Conservation (phyloP, 2,113 vertebrate species). For the Ginglymostoma cirratum region DNA sequence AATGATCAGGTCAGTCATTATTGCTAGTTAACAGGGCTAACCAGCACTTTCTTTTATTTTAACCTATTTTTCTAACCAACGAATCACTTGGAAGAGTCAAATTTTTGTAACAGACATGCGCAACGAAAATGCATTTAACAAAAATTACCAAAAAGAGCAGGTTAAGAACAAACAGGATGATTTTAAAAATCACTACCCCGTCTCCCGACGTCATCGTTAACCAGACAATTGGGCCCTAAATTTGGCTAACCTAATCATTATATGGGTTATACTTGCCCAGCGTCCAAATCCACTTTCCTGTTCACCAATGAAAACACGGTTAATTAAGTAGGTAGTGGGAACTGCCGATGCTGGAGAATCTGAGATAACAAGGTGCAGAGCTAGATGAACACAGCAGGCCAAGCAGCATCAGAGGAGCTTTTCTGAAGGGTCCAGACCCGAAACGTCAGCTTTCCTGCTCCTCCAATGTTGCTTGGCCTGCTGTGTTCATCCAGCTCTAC, state of each 20-base stretch:
- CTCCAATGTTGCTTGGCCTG: too few species aligned
- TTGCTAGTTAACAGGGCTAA: neutral
- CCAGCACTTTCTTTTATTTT: neutral
- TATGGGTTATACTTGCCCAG: neutral
- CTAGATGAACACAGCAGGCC: too few species aligned
- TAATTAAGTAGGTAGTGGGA: neutral
- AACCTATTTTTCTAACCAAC: neutral
- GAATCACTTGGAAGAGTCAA: neutral
- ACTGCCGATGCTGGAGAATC: too few species aligned
- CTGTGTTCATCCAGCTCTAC: too few species aligned
- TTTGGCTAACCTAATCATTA: too few species aligned
- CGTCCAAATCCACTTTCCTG: neutral
- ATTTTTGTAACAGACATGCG: too few species aligned
- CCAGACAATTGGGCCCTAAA: neutral
- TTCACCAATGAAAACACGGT: neutral
- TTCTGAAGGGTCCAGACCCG: too few species aligned
- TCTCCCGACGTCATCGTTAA: neutral
- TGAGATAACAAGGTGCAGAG: too few species aligned
- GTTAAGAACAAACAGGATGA: neutral
- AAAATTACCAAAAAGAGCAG: constrained; percentile 17
- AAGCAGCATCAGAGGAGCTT: too few species aligned
- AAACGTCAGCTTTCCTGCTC: too few species aligned
- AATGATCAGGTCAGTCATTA: neutral
- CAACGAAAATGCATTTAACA: neutral
- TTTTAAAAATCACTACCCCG: neutral